Conservation (phyloP, 2,888 invertebrate species). For the Pyralis farinalis region DNA sequence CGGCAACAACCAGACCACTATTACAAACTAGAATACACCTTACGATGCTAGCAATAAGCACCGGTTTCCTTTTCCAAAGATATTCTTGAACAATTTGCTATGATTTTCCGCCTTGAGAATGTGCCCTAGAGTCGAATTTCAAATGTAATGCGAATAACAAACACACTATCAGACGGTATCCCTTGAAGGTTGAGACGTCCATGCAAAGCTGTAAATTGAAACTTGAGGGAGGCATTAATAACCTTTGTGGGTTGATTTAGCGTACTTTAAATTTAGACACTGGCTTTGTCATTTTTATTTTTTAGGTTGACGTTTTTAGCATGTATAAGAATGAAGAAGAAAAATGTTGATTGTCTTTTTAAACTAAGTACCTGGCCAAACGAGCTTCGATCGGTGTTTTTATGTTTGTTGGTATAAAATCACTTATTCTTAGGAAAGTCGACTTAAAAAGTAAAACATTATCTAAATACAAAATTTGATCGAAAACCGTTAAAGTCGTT, state of each 20-base stretch:
- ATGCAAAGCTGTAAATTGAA: conserved; percentile 71
- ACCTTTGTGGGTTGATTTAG: conserved; percentile 31
- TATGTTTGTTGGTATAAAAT: no score
- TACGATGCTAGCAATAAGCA: conserved; percentile 32
- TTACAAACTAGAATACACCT: conserved; percentile 34
- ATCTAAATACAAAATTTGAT: no score
- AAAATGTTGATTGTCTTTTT: no score
- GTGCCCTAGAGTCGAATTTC: conserved; percentile 43
- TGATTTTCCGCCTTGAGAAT: conserved; percentile 40
- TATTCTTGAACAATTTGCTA: conserved; percentile 19
- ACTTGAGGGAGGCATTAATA: conserved; percentile 60
- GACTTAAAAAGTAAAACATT: no score
- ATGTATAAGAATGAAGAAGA: no score
- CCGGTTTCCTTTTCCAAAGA: conserved; percentile 29
- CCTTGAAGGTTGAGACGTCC: conserved; percentile 66
- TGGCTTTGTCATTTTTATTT: not conserved
- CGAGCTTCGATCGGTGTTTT: no score
- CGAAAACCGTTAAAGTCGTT: no score
- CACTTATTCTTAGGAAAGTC: no score
- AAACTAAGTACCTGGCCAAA: no score
- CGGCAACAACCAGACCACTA: conserved; percentile 43
- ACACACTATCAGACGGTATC: conserved; percentile 55
- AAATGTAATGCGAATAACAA: conserved; percentile 44
- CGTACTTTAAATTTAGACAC: conserved; percentile 10
- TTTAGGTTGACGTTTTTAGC: no score